Evolutionary conservation across 1,140 invertebrate genomes (phyloP), one percentile per base, ranked within the genome.

Genomic region (Ostrea denselamellosa): DNA sequence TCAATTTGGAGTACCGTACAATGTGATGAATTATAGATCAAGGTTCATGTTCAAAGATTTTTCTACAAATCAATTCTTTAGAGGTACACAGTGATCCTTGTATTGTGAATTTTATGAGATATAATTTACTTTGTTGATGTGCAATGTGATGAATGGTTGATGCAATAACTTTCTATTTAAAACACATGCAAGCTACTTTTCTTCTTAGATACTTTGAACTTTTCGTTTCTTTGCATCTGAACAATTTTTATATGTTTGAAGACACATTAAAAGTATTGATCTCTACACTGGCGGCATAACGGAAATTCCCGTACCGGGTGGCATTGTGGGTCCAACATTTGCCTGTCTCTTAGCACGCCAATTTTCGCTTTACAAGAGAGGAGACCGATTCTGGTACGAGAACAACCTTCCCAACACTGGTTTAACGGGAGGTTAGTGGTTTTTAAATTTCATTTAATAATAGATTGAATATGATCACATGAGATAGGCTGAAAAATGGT

Each of bases 351-450:
- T 84, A n/a, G 44, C 22, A 5, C 9, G n/a, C 44, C 84, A 87
- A 14, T 87, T 86, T 22, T 71, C 28, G 14, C 34, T 44, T 4
- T 44, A 85, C 12, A 89, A 89, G 56, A 62, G 17, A n/a, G 77
- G 81, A 17, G 89, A 88, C 44, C 53, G 87, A 0, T 89, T 85
- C 77, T 88, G 65, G 14, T 88, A 86, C 19, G 87, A 88, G 28
- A 19, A 68, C 65, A 25, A 22, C n/a, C 17, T 17, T 17, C 54
- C 54, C 0, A 3, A 10, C 9, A 56, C 54, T 56, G 54, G 54
- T 0, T 56, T 56, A 1, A 12, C 17, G 17, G 17, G 8, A 56
- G 54, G 54, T 56, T 56, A 12, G 54, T 56, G 54, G 8, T 56
- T 12, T 10, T 2, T 1, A 2, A 17, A 17, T 56, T 56, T 8